Evolutionary conservation across 2,113 vertebrate species (phyloP).

Genomic region (Semicossyphus pulcher): DNA sequence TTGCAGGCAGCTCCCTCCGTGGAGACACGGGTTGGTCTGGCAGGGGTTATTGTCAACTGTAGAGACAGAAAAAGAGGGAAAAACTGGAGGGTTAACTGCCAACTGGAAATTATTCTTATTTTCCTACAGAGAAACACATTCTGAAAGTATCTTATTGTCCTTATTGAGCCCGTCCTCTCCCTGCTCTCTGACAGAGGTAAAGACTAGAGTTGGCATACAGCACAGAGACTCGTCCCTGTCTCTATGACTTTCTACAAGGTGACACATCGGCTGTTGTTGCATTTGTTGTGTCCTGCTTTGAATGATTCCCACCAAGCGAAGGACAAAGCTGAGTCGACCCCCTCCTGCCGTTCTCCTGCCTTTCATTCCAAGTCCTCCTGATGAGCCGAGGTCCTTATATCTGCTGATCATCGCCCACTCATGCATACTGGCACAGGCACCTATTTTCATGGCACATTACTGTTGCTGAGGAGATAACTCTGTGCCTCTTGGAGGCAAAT

Average conservation of each 20-base stretch:
- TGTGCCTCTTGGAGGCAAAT: no score
- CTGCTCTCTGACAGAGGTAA: slow-evolving; percentile 15
- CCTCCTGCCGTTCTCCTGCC: no score
- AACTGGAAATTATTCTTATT: slow-evolving; percentile 20
- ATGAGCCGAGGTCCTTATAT: no score
- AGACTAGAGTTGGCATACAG: slow-evolving; percentile 5
- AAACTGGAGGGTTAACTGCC: slow-evolving; percentile 10
- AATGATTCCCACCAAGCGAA: slow-evolving; percentile 61
- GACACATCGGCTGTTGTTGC: slow-evolving; percentile 66
- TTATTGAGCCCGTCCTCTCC: neutral
- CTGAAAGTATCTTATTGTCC: slow-evolving; percentile 2
- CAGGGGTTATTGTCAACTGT: no score
- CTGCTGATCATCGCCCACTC: slow-evolving; percentile 61
- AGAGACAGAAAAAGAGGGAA: slow-evolving; percentile 32
- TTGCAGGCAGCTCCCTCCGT: no score
- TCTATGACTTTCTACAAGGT: slow-evolving; percentile 69
- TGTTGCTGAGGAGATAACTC: no score
- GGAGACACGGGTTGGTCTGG: no score
- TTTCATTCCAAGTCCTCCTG: no score
- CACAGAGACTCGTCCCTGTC: neutral
- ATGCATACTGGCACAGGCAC: slow-evolving; percentile 20
- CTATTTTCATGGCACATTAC: slow-evolving; percentile 62
- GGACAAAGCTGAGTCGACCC: no score
- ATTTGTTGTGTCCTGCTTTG: slow-evolving; percentile 67
- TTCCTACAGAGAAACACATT: slow-evolving; percentile 19